Evolutionary conservation across 2,888 invertebrate species (phyloP), one percentile per base, ranked within the genome.

Genomic region (Drosophila parthenogenetica): DNA sequence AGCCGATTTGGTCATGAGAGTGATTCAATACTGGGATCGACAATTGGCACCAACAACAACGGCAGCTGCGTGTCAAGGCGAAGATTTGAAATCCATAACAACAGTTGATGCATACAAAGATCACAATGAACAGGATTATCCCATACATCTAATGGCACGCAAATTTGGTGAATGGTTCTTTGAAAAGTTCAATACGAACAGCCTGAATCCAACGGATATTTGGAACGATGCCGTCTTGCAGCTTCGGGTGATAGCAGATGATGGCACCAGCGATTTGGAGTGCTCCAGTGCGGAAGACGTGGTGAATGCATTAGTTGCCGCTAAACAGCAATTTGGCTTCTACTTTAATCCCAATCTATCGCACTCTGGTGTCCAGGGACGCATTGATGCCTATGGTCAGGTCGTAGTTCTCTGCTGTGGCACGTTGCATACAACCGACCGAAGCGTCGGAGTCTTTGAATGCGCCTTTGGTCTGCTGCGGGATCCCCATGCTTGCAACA

Each of bases 401-500:
- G 94, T 94, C 1, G 84, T 94, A 49, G 93, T 95, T 8, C 85
- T 94, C 49, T 93, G 93, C 0, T 95, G 95, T 91, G 95, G 95
- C 16, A 95, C 95, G 0, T 85, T 95, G 35, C 95, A 95, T 85
- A 91, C 92, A 13, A 78, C 91, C 4, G 90, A 91, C 29, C 93
- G 93, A 73, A 67, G 69, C 14, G 93, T 94, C 1, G 95, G 95
- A 2, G 91, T 95, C 32, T 95, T 95, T 89, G 95, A 95, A 84
- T 94, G 95, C 81, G 92, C 93, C 46, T 95, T 95, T 91, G 94
- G 94, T 2, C 90, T 95, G 42, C 92, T 94, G 19, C 93, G 94
- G 68, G 95, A 95, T 89, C 95, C 95, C 0, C 93, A 92, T 53
- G 90, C 92, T 29, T 92, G 93, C n/a, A 94, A 95, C 84, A 95